Percentiles rank a stretch among this genome's conserved stretches.
Evolutionary conservation across 2,888 invertebrate species (phyloP).

Genomic region (Megalurothrips usitatus): DNA sequence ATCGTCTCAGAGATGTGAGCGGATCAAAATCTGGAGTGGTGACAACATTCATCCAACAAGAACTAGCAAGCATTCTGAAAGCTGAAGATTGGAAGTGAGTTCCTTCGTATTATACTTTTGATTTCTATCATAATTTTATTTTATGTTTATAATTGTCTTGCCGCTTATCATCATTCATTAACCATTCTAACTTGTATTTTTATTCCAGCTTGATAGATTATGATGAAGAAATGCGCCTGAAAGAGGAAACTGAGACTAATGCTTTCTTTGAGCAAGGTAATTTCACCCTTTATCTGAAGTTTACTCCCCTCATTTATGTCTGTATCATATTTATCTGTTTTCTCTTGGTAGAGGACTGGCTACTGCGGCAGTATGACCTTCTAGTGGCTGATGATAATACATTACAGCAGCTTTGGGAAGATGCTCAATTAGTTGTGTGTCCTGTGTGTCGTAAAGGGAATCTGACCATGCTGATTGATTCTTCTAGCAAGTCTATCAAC

Average conservation of each 20-base stretch:
- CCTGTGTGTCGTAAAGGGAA: not conserved
- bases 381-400: constrained; percentile 1
- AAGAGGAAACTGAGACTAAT: not conserved
- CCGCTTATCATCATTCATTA: no score
- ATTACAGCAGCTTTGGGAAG: constrained; percentile 5
- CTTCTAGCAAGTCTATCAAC: not conserved
- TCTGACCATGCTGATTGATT: not conserved
- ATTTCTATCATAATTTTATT: not conserved
- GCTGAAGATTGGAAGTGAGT: not conserved
- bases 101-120: not conserved
- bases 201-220: not conserved
- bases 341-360: not conserved
- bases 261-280: not conserved
- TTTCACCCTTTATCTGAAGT: not conserved
- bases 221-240: not conserved
- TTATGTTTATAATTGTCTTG: not conserved
- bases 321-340: no score
- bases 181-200: not conserved
- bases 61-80: not conserved
- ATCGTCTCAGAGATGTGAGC: not conserved
- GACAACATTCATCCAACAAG: not conserved
- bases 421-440: not conserved
- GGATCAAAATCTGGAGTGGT: not conserved
- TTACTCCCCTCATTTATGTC: not conserved
- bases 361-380: not conserved